A percentile compares a stretch with the other conserved stretches of the same genome.
These are phyloP conservation scores for Corythucha ciliata DNA, from an alignment of 2,888 invertebrate genomes.

Conservation along the genomic window DNA sequence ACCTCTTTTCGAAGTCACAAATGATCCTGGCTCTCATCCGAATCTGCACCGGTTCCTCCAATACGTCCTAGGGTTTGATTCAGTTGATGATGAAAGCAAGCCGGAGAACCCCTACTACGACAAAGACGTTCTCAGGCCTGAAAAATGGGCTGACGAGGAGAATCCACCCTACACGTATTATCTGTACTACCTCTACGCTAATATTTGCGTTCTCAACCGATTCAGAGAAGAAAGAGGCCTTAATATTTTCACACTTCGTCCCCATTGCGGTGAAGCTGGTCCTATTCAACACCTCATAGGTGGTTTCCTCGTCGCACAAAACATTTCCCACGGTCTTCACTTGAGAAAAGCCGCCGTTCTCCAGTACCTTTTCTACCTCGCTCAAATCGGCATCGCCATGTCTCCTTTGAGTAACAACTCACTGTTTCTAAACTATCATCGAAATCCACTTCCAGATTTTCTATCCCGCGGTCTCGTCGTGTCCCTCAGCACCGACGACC, in stretches of 20 bases:
- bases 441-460: constrained; percentile 96
- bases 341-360: constrained; percentile 94
- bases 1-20: constrained; percentile 93
- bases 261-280: constrained; percentile 98
- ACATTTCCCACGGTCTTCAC: constrained; percentile 93
- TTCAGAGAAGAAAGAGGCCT: constrained; percentile 85
- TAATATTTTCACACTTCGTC: constrained; percentile 86
- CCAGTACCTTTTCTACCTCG: constrained; percentile 94
- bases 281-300: constrained; percentile 94
- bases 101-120: constrained; percentile 89
- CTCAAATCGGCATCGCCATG: constrained; percentile 98
- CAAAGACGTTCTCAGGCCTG: constrained; percentile 67
- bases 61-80: constrained; percentile 89
- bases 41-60: constrained; percentile 77
- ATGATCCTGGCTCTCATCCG: constrained; percentile 81
- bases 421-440: constrained; percentile 94
- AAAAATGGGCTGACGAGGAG: constrained; percentile 76
- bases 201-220: constrained; percentile 90
- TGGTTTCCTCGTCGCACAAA: constrained; percentile 92
- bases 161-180: constrained; percentile 99
- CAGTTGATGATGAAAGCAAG: constrained; percentile 98
- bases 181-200: constrained; percentile 95
- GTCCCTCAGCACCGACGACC: constrained; percentile 95
- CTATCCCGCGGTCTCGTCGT: constrained; percentile 86
- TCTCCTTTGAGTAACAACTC: constrained; percentile 97